These are phyloP conservation scores for Characodon lateralis DNA, from an alignment of 2,797 vertebrate genomes.

Conservation along the genomic window DNA sequence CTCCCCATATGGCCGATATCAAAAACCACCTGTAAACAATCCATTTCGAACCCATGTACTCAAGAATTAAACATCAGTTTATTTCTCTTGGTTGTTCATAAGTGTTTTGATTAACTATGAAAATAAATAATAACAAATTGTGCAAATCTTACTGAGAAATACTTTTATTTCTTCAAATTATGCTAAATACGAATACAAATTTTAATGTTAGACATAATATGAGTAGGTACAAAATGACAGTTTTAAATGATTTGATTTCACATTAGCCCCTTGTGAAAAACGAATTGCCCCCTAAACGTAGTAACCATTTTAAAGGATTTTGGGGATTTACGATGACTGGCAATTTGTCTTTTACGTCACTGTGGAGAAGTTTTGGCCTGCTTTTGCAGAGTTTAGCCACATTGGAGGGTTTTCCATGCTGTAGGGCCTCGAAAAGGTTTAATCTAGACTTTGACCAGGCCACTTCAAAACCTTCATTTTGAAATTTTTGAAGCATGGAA, in stretches of 20 bases:
- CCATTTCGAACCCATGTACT: too few species aligned
- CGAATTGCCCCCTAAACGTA: neutral
- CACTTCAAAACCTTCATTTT: neutral
- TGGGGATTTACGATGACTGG: neutral
- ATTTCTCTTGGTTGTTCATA: neutral
- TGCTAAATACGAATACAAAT: neutral
- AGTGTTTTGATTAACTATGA: neutral
- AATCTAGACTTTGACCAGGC: neutral
- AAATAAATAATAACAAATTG: neutral
- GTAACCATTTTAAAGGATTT: neutral
- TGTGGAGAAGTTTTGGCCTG: neutral
- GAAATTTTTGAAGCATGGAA: conserved; percentile 52
- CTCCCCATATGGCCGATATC: too few species aligned
- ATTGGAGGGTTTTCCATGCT: neutral
- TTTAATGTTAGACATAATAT: neutral
- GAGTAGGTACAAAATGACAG: neutral
- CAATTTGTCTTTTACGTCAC: neutral
- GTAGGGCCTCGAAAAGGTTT: neutral
- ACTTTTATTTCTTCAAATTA: neutral
- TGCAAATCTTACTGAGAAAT: neutral
- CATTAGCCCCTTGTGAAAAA: neutral
- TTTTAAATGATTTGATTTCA: neutral
- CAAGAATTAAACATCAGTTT: neutral
- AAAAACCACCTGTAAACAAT: too few species aligned
- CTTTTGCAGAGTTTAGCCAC: neutral